These are phyloP conservation scores for Macropus fuliginosus DNA, from an alignment of 2,797 vertebrate species.

Conservation along the genomic window DNA sequence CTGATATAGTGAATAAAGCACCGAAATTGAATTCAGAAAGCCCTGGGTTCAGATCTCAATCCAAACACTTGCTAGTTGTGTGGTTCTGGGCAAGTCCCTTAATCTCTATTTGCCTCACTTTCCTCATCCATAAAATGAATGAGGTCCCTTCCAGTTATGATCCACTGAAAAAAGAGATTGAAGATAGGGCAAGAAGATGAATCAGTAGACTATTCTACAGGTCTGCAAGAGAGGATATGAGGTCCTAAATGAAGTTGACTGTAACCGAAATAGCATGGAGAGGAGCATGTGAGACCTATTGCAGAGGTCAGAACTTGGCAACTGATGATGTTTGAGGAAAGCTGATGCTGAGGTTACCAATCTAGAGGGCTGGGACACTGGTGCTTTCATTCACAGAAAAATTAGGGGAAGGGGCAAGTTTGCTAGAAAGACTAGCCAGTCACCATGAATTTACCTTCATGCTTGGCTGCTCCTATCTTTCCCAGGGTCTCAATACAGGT, in stretches of 20 bases:
- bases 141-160: background rate
- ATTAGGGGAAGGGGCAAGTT: background rate
- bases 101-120: background rate
- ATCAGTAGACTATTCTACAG: background rate
- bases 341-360: background rate
- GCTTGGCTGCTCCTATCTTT: background rate
- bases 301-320: background rate
- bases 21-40: background rate
- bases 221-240: background rate
- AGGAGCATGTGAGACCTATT: background rate
- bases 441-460: background rate
- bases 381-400: background rate
- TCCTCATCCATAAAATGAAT: background rate
- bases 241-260: background rate
- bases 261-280: background rate
- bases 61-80: background rate
- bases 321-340: background rate
- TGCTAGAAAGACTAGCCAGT: background rate
- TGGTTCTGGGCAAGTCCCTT: background rate
- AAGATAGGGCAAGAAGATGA: background rate
- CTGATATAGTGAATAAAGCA: background rate
- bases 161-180: background rate
- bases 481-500: background rate
- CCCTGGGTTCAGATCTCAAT: background rate
- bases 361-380: background rate